Evolutionary conservation across 2,113 vertebrate species (phyloP).

Genomic region (Pandion haliaetus): DNA sequence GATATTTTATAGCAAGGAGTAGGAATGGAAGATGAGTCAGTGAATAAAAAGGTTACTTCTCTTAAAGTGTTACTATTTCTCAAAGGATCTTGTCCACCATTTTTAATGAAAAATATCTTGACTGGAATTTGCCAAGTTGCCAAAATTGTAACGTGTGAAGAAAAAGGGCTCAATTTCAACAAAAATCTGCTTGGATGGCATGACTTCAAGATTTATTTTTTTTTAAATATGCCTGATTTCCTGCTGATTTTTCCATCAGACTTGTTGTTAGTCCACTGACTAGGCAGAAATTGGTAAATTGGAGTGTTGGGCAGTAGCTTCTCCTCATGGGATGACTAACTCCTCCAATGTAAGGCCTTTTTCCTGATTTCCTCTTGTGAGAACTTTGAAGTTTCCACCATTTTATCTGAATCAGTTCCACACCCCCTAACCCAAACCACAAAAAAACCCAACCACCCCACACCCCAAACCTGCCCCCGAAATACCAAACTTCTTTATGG

Average conservation of each 20-base stretch:
- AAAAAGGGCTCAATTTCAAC: neutral
- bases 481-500: neutral
- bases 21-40: neutral
- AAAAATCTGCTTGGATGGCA: neutral
- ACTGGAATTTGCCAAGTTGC: neutral
- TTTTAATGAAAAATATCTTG: neutral
- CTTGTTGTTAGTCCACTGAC: neutral
- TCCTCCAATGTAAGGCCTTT: fast-evolving
- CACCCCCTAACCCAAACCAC: neutral
- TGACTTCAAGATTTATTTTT: neutral
- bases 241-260: neutral
- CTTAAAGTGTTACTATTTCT: neutral
- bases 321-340: neutral
- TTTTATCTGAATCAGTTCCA: neutral
- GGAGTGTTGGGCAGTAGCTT: neutral
- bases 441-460: fast-evolving
- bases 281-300: neutral
- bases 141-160: neutral
- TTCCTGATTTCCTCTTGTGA: neutral
- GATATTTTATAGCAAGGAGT: neutral
- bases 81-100: neutral
- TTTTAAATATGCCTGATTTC: neutral
- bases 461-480: fast-evolving
- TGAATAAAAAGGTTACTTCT: neutral
- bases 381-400: neutral